Percentiles rank a stretch among this genome's conserved stretches.
Conservation (phyloP, 2,888 invertebrate genomes). For the Melieria crassipennis region DNA sequence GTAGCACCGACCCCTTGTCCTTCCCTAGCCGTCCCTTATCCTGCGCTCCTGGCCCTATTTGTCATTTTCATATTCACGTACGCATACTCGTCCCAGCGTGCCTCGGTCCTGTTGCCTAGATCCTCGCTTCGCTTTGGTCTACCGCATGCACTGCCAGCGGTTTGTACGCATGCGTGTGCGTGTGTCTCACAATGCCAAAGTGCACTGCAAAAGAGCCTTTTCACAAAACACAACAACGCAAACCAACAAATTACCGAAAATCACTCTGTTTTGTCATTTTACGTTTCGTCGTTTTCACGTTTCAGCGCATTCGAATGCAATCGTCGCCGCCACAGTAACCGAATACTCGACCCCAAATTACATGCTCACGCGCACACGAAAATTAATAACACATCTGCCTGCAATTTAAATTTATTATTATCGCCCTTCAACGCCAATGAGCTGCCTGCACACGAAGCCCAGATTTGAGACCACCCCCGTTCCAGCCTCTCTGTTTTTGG, state of each 20-base stretch:
- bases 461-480: not conserved
- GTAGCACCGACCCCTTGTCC: conserved; percentile 19
- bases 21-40: not conserved
- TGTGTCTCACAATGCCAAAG: not conserved
- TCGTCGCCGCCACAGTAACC: conserved; percentile 17
- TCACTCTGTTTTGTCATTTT: conserved; percentile 54
- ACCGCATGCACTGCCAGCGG: conserved; percentile 38
- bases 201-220: not conserved
- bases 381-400: conserved; percentile 63
- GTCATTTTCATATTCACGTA: conserved; percentile 33
- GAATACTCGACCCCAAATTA: conserved; percentile 54
- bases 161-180: not conserved
- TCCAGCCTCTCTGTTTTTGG: not conserved
- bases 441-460: too few species aligned
- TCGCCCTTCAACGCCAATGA: not conserved
- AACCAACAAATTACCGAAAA: conserved; percentile 16
- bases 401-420: conserved; percentile 43
- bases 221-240: not conserved
- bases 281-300: conserved; percentile 53
- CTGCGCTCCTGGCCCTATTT: conserved; percentile 26
- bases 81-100: too few species aligned
- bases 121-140: conserved; percentile 40
- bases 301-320: conserved; percentile 51
- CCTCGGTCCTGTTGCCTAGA: conserved; percentile 29
- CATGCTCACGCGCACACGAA: conserved; percentile 62